Evolutionary conservation across 2,888 invertebrate genomes (phyloP), one percentile per base, ranked within the genome.

Genomic region (Lasius fuliginosus): DNA sequence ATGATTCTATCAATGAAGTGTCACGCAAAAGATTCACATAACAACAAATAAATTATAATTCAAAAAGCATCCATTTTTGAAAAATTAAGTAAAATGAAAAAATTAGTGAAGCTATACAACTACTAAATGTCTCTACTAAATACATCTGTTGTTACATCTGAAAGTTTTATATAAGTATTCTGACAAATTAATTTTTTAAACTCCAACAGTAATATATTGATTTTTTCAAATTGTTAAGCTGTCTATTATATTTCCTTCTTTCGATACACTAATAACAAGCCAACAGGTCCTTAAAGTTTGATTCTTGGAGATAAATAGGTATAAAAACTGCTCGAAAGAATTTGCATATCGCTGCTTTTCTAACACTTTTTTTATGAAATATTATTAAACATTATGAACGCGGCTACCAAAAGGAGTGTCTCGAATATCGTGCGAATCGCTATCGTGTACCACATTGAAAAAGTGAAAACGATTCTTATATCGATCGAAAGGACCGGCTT

Each of bases 401-500:
- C 27, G 12, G 12, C 3, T 30, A 53, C n/a, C n/a, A 53, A 53
- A 53, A 53, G 1, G 6, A 2, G n/a, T 53, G 2, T 8, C 49
- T n/a, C 0, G 4, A 4, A 15, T 3, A 46, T 46, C 15, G 46
- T 9, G 27, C 42, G 8, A 74, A n/a, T 62, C 15, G 11, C 12
- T 46, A 15, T 12, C 15, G 12, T 27, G 30, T 11, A 23, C 23
- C 36, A 58, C 18, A 53, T 73, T 18, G 36, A 49, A 33, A 68
- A 79, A 77, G 65, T 58, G 42, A 68, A 62, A 42, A 33, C 18
- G 12, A 5, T 1, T 46, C 27, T 9, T 30, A 33, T 60, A 23
- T 23, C 12, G n/a, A n/a, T n/a, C 12, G 23, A 27, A n/a, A 23
- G 3, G n/a, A 36, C 2, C 53, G 18, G 53, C 77, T 90, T 89